Evolutionary conservation across 2,113 vertebrate genomes (phyloP), one percentile per base, ranked within the genome.

Genomic region (Spermophilus dauricus): DNA sequence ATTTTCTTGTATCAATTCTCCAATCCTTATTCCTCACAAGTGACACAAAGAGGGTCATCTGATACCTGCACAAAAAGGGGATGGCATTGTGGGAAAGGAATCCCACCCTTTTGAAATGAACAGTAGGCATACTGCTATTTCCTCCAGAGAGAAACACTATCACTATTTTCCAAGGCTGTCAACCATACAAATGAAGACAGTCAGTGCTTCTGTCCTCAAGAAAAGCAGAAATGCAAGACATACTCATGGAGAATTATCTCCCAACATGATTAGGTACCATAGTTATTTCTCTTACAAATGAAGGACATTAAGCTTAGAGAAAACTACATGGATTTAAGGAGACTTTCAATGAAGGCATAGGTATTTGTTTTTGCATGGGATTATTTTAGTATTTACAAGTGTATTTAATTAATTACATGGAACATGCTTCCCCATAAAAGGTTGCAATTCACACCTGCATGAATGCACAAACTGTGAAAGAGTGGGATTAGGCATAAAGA

Each of bases 371-470:
- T 95, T 78, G 73, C 11, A 30, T 70, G 34, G 30, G 24, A 76
- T 28, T 69, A 4, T 84, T 83, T 75, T 70, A 81, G n/a, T 84
- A 65, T 96, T 93, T 90, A 78, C 16, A 14, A 91, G 28, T 61
- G 45, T 20, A 20, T 75, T 81, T 61, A 22, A n/a, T 80, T 56
- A 53, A 53, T 63, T 84, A 72, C 39, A 48, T 24, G 13, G 70
- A 63, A n/a, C 6, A 32, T 28, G 20, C 28, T 39, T 63, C 20
- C 32, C 42, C 80, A 39, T 28, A 42, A 73, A 67, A 53, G 53
- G 39, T 73, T 26, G 17, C 18, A 69, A 90, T 88, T 78, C 53
- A 39, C 5, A 76, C 58, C 16, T 8, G n/a, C 7, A 34, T 65
- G 28, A 92, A 24, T 22, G 83, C 69, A 53, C 70, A 91, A 58